phyloP scores from a whole-genome alignment of 1,140 invertebrate species.

The Ceratosolen fusciceps region DNA sequence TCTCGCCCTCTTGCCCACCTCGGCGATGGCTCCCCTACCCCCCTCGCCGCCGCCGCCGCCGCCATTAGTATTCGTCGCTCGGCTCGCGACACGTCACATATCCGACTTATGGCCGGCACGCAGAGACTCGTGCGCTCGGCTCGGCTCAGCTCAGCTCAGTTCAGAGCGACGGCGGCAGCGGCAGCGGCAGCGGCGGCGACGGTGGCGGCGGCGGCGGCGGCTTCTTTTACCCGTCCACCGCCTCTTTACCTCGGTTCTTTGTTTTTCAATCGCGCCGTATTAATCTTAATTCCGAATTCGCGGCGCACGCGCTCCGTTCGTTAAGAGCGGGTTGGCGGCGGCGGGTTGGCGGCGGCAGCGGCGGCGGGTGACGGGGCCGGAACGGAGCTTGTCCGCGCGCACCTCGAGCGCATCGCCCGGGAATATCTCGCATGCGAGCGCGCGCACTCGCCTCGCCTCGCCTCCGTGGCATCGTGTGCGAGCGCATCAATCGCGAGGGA shows the following conservation, averaged over 20 bases:
- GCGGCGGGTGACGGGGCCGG: too few relatives aligned
- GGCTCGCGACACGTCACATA: conserved; percentile 44
- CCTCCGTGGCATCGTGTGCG: conserved; percentile 64
- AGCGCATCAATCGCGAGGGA: conserved; percentile 68
- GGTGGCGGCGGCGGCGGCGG: conserved; percentile 31
- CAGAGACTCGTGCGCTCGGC: neutral
- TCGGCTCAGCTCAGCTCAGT: too few relatives aligned
- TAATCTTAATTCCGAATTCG: conserved; percentile 24
- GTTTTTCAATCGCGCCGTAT: conserved; percentile 22
- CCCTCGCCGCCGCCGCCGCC: too few relatives aligned
- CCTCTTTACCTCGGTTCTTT: neutral
- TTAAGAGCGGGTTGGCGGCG: too few relatives aligned
- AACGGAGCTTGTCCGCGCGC: neutral
- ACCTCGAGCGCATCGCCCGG: neutral
- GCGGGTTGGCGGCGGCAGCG: too few relatives aligned
- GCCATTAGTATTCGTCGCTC: conserved; percentile 54
- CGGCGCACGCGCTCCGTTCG: neutral
- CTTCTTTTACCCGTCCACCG: neutral
- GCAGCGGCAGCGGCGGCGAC: conserved; percentile 23
- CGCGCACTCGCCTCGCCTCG: too few relatives aligned
- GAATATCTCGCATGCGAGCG: conserved; percentile 15
- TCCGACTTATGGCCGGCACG: conserved; percentile 48
- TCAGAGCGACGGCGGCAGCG: conserved; percentile 26
- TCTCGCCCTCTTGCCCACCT: too few relatives aligned
- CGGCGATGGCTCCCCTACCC: too few relatives aligned